Evolutionary conservation across 2,888 invertebrate species (phyloP), one percentile per base, ranked within the genome.

Genomic region (Alsophila aescularia): DNA sequence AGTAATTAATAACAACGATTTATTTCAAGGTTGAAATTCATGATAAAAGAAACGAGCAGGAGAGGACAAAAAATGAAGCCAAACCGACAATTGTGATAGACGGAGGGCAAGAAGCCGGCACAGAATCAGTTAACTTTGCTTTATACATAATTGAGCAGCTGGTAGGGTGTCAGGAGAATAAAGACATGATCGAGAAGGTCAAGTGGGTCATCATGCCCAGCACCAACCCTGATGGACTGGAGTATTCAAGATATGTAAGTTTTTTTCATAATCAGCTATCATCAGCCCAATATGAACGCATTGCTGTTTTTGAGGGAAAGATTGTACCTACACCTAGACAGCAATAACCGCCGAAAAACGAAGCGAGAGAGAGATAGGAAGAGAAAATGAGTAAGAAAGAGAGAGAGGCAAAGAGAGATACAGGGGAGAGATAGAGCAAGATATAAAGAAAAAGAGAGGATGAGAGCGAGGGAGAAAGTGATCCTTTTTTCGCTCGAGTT

Each of bases 171-270:
- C 42, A 64, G n/a, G 90, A 90, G 42, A 67, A 84, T 40, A 53
- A 65, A 0, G 65, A 73, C 0, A 78, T 89, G 83, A 66, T 85
- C 2, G 52, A 64, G 0, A 77, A 79, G 0, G 79, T 69, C 0
- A 74, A 67, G 10, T 90, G 90, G 90, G 78, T 90, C 8, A 76
- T 90, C 8, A 49, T 90, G 36, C 90, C 90, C 0, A 77, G 73
- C 13, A 76, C 77, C 1, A 90, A 90, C 60, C 90, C 90, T 4
- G 90, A 90, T 55, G 90, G 89, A 2, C 66, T 77, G 62, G 90
- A 90, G 55, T 85, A 75, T 52, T 58, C 68, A 1, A 76, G 81
- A 79, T 75, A 66, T 65, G 90, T 90, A 71, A 80, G 82, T 62
- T 1, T 1, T 40, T 8, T 37, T 9, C 7, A 24, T 10, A 34